Evolutionary conservation across 2,113 vertebrate genomes (phyloP), one percentile per base, ranked within the genome.

Genomic region (Albula goreensis): DNA sequence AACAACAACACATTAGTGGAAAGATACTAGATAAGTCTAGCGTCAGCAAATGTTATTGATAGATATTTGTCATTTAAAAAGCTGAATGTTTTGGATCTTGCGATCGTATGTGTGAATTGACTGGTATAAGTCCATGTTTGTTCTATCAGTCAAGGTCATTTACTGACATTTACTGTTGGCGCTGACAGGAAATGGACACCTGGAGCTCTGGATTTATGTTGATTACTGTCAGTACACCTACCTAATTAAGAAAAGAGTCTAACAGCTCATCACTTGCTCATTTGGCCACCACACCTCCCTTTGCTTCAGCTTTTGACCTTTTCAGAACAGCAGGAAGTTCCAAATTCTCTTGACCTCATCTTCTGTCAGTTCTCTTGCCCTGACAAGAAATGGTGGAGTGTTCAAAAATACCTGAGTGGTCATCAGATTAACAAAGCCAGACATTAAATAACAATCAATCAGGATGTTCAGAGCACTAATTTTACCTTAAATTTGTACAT

Each of bases 241-340:
- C 84, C 84, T 22, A 66, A 78, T 51, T 50, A 49, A 85, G 15
- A 6, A 79, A 79, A 48, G 78, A 48, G 50, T 79, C 79, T 41
- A 80, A 70, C 70, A 50, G 53, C 41, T 83, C 82, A 31, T 83
- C 63, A 70, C 52, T 50, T 48, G 57, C 60, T 85, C 56, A 49
- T 57, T 80, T 41, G 31, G 60, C 49, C 78, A 66, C 41, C 48
- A 63, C 41, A 80, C 53, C 84, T 60, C 84, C 10, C 41, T 31
- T n/a, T 5, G 12, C 78, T 63, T 51, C 51, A 78, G 50, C 70
- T 79, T 79, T 79, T 79, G 78, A 79, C 85, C 85, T 85, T 85
- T 81, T 78, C 85, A 80, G 56, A 49, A 15, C 57, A 48, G 13
- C 77, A 50, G 56, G 85, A 79, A 85, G 78, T 50, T 7, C 22